Percentiles rank a stretch among this genome's conserved stretches.
Conservation (phyloP, 1,140 invertebrate genomes). For the Akabosia matsudoensis region DNA sequence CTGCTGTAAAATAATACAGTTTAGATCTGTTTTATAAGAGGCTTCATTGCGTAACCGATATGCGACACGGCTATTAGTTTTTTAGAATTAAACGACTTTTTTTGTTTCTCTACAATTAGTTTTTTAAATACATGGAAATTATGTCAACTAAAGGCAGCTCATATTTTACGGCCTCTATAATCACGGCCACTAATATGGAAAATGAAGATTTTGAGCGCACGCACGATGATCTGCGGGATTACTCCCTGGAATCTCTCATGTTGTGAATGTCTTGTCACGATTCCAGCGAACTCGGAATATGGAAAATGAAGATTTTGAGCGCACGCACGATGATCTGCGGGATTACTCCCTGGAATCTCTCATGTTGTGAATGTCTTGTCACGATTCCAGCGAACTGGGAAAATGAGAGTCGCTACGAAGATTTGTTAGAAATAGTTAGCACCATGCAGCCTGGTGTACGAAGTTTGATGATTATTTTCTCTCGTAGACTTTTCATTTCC, state of each 20-base stretch:
- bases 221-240: neutral
- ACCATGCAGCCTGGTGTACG: too few relatives aligned
- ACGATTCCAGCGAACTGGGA: neutral
- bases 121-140: too few relatives aligned
- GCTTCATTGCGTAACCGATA: too few relatives aligned
- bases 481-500: too few relatives aligned
- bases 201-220: neutral
- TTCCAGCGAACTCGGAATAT: neutral
- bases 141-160: too few relatives aligned
- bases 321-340: neutral
- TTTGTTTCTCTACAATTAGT: too few relatives aligned
- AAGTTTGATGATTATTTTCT: too few relatives aligned
- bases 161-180: neutral
- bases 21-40: too few relatives aligned
- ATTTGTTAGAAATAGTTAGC: too few relatives aligned
- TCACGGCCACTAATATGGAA: neutral
- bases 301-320: neutral
- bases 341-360: neutral
- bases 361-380: neutral
- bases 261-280: neutral
- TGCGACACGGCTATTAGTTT: too few relatives aligned
- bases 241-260: neutral
- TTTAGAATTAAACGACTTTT: too few relatives aligned
- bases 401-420: neutral
- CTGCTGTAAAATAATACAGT: too few relatives aligned